Evolutionary conservation across 2,113 vertebrate species (phyloP), one percentile per base, ranked within the genome.

Genomic region (Pedetes capensis): DNA sequence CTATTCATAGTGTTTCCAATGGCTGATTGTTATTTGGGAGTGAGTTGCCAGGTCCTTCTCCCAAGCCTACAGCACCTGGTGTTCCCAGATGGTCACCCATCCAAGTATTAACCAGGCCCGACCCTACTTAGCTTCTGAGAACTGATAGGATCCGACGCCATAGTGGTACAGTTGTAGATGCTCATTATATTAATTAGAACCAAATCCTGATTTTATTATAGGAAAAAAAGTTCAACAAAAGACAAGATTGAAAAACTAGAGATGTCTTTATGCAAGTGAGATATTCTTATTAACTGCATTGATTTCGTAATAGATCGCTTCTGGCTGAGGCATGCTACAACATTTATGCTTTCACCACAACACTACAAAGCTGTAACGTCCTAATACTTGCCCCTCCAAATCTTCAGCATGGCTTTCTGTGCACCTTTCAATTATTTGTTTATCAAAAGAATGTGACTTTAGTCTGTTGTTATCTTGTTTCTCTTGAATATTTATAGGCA

Each of bases 381-480:
- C n/a, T 68, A 25, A 49, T 8, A 57, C 11, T 47, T 44, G n/a
- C 32, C 34, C 79, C 66, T 93, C 76, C 63, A 68, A 9, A 68
- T 68, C 47, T 49, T 74, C 34, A 78, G 42, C 39, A 75, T 61
- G 23, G 51, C 14, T 89, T 93, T 82, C 69, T 29, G 57, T 8
- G 49, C 1, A 44, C 37, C n/a, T 78, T 61, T 93, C 72, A 81
- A n/a, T 64, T 59, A 83, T 49, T 64, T 74, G 63, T 53, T n/a
- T 37, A 74, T n/a, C 18, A 68, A 20, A 87, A 69, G 17, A 89
- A 25, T 27, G 12, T n/a, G 16, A 34, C 71, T 34, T 72, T 53
- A 42, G 29, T 63, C 9, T 71, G 27, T 59, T 74, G 32, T 13
- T 27, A 83, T 61, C 51, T 84, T 57, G 34, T 71, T 82, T 83